Base-by-base conservation (phyloP, 2,888 invertebrate genomes). In the Ditylenchus weischeri region DNA sequence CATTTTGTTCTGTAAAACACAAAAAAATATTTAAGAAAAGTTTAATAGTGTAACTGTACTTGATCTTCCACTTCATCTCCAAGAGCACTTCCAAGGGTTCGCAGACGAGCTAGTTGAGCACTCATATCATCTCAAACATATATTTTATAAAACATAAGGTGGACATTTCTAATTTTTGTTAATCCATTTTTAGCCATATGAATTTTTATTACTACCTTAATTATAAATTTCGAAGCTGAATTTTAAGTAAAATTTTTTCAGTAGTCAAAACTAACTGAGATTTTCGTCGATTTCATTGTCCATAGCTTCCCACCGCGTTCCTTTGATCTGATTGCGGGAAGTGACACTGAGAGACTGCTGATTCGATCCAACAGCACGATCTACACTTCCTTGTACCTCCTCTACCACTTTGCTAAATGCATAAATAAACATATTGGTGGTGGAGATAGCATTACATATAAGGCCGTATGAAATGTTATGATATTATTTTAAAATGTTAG, bases 11-110 rank as follows among this genome's bases (percentile, higher is more conserved):
- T 43, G 15, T 13, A 10, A 43, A 43, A 15, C 13, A 15, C 15
- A 29, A 43, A 43, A 2, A 43, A 43, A 8, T 43, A 43, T 13
- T 43, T 43, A 15, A 43, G 43, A 15, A 43, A 8, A 43, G 7
- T 43, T 43, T 43, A 15, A 15, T 1, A 13, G 43, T 13, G 43
- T 3, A 43, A 15, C 15, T 43, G 43, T 43, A 43, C 43, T 8
- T 93, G 91, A 18, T 88, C 88, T 35, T 89, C 88, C 76, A 93
- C 91, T 86, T 95, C 94, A 58, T 88, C 88, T 1, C 91, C 90
- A 64, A 95, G 86, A 72, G 91, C 92, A 49, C 88, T 85, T 0
- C 93, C 94, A 47, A 95, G 86, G 7, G 89, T 84, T 86, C 92
- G 93, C 15, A 96, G 86, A 77, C 90, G 88, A 5, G 90, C 88